A percentile compares a stretch with the other conserved stretches of the same genome.
These are phyloP conservation scores for Herminia tarsipennalis DNA, from an alignment of 2,888 invertebrate genomes.

Conservation along the genomic window DNA sequence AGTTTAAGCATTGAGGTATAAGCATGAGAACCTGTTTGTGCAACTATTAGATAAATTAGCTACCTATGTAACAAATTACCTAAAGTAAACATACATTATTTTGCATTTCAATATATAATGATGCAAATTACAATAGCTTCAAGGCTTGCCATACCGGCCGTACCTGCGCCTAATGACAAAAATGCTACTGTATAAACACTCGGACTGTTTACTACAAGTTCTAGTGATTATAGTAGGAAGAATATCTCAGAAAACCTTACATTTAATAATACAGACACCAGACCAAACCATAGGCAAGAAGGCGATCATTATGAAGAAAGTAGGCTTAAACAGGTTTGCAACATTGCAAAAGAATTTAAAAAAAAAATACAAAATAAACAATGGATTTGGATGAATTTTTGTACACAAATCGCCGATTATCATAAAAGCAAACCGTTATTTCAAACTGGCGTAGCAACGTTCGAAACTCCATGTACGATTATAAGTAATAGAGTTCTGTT, in stretches of 20 bases:
- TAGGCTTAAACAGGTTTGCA: background rate
- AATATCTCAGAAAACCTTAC: constrained; percentile 23
- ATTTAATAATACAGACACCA: constrained; percentile 17
- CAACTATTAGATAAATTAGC: background rate
- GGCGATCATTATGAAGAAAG: background rate
- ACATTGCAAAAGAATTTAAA: background rate
- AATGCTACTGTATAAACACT: constrained; percentile 37
- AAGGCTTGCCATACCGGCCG: constrained; percentile 29
- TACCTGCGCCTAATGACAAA: constrained; percentile 40
- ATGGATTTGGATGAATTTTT: too few relatives aligned
- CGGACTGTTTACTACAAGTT: constrained; percentile 19
- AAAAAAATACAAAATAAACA: too few relatives aligned
- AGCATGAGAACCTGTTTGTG: background rate
- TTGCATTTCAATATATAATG: constrained; percentile 21
- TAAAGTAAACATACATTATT: constrained; percentile 17
- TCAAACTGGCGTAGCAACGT: too few relatives aligned
- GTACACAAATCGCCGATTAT: too few relatives aligned
- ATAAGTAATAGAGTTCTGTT: too few relatives aligned
- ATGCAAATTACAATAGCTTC: constrained; percentile 30
- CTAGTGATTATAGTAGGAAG: constrained; percentile 28
- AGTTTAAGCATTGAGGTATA: too few relatives aligned
- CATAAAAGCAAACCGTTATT: too few relatives aligned
- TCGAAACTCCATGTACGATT: too few relatives aligned
- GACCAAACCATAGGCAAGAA: constrained; percentile 13
- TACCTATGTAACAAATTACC: background rate